These are phyloP conservation scores for Phoronis australis DNA, from an alignment of 2,888 invertebrate species.

Conservation along the genomic window DNA sequence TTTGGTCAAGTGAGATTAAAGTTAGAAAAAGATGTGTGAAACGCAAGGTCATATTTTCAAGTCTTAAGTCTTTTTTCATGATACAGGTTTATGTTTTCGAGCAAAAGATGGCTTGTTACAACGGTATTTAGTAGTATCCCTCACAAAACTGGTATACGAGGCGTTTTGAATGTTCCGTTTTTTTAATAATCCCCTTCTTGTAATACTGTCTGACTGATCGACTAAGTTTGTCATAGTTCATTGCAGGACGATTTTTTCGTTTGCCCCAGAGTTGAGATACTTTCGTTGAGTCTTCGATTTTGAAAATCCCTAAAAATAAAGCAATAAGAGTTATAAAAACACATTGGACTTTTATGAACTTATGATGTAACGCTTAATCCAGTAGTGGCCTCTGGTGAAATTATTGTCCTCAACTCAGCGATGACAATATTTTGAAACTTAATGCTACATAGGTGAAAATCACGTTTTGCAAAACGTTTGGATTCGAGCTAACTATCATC, in stretches of 20 bases:
- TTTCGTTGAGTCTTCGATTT: conserved; percentile 96
- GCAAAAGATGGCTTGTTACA: too few species aligned
- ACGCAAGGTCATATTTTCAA: too few species aligned
- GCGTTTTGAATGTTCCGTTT: conserved; percentile 94
- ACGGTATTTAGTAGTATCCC: conserved; percentile 69
- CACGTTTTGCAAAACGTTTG: too few species aligned
- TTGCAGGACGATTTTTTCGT: conserved; percentile 94
- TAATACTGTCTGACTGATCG: conserved; percentile 97
- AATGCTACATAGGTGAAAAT: too few species aligned
- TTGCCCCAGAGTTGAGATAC: conserved; percentile 98
- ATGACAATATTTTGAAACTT: too few species aligned
- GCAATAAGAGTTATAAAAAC: not conserved
- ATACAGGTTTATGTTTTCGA: too few species aligned
- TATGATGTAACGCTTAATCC: too few species aligned
- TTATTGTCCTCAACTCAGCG: not conserved
- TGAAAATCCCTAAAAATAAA: conserved; percentile 66
- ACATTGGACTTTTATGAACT: too few species aligned
- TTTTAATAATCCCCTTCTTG: conserved; percentile 86
- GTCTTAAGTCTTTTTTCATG: too few species aligned
- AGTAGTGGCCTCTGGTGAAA: not conserved
- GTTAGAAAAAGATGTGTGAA: too few species aligned
- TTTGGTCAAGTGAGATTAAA: too few species aligned
- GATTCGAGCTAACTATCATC: too few species aligned
- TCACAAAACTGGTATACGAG: conserved; percentile 98
- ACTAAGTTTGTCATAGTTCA: conserved; percentile 99